A percentile compares a stretch with the other conserved stretches of the same genome.
These are phyloP conservation scores for Caenorhabditis sp. DNA, from an alignment of 2,888 invertebrate species.

Conservation along the genomic window DNA sequence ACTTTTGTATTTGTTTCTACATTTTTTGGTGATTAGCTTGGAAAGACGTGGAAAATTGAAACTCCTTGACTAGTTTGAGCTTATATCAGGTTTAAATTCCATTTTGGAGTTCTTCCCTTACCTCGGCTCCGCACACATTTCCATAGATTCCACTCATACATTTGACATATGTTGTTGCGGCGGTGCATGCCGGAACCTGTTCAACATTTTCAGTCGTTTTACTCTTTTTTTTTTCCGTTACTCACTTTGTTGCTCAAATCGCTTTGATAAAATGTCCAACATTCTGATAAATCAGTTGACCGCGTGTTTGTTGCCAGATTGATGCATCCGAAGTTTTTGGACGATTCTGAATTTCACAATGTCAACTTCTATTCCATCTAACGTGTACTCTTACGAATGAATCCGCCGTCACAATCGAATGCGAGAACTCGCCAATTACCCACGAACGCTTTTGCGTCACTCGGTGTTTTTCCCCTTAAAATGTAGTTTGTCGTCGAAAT, in stretches of 20 bases:
- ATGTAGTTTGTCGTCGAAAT: slow-evolving; percentile 38
- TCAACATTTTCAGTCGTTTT: no score
- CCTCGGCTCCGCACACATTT: background rate
- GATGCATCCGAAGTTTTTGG: background rate
- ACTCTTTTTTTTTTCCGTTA: no score
- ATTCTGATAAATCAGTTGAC: slow-evolving; percentile 5
- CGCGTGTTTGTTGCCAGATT: slow-evolving; percentile 5
- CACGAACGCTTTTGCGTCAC: slow-evolving; percentile 28
- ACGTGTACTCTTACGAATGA: slow-evolving; percentile 50
- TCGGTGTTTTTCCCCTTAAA: slow-evolving; percentile 21
- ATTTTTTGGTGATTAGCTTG: no score
- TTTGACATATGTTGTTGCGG: background rate
- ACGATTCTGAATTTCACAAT: slow-evolving; percentile 13
- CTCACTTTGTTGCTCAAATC: background rate
- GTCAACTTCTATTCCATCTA: no score
- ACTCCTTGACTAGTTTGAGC: no score
- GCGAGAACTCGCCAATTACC: slow-evolving; percentile 37
- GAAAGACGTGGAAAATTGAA: no score
- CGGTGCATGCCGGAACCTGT: background rate
- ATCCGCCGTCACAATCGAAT: slow-evolving; percentile 49
- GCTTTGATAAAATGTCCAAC: slow-evolving; percentile 10
- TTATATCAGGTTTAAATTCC: no score
- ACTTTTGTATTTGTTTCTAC: no score
- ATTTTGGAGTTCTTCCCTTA: background rate
- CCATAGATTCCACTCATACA: background rate